Percentiles rank a stretch among this genome's conserved stretches.
Conservation (phyloP, 2,113 vertebrate genomes). For the Thermophis baileyi region DNA sequence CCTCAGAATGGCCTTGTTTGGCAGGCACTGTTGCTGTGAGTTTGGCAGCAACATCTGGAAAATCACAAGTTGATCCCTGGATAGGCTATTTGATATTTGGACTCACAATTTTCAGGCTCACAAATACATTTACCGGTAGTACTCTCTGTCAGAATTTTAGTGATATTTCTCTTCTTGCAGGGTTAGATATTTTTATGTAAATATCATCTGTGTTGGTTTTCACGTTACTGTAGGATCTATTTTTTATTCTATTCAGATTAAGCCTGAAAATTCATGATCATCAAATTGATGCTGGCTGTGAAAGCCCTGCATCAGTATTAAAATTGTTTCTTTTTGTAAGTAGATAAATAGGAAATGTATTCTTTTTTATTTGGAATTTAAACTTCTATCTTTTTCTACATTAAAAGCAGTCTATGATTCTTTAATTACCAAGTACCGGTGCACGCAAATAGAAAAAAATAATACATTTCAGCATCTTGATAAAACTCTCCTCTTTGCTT, state of each 20-base stretch:
- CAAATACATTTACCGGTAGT: neutral
- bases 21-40: neutral
- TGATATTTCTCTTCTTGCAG: neutral
- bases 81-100: neutral
- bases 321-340: too few relatives aligned
- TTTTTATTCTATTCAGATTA: neutral
- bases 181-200: neutral
- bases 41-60: neutral
- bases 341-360: neutral
- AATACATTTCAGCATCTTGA: neutral
- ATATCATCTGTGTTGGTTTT: neutral
- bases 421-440: neutral
- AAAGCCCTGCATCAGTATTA: neutral
- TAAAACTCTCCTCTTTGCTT: neutral
- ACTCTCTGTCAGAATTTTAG: neutral
- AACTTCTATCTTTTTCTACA: neutral
- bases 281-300: neutral
- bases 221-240: neutral
- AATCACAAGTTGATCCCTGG: neutral
- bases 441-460: neutral
- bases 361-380: neutral
- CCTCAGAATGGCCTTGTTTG: neutral
- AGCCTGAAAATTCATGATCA: neutral
- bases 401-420: neutral
- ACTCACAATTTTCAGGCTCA: neutral